Conservation (phyloP, 2,888 invertebrate genomes). For the Parelbella ahira region DNA sequence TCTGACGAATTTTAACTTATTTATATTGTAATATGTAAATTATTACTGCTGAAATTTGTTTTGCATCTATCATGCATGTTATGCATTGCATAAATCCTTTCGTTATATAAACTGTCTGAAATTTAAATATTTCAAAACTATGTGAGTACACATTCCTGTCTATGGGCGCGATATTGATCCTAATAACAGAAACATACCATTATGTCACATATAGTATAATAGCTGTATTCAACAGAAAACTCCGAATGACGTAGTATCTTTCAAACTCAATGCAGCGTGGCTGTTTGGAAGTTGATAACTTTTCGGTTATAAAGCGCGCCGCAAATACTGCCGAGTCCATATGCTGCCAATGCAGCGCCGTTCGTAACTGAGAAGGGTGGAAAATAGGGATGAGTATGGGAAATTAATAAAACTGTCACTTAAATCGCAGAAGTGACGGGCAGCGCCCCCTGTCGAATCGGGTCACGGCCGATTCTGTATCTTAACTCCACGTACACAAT, state of each 20-base stretch:
- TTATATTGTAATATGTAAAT: no score
- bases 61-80: no score
- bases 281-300: slow-evolving; percentile 37
- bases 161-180: no score
- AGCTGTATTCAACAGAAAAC: no score
- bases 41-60: no score
- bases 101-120: no score
- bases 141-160: no score
- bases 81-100: no score
- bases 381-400: slow-evolving; percentile 75
- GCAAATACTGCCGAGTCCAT: slow-evolving; percentile 56
- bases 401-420: slow-evolving; percentile 90
- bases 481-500: slow-evolving; percentile 40
- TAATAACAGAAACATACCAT: no score
- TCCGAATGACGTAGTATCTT: slow-evolving; percentile 2
- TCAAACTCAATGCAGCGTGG: slow-evolving; percentile 16
- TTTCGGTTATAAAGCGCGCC: slow-evolving; percentile 37
- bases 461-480: slow-evolving; percentile 44
- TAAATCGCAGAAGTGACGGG: slow-evolving; percentile 77
- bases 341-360: slow-evolving; percentile 66
- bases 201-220: no score
- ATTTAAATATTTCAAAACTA: no score
- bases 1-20: no score
- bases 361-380: slow-evolving; percentile 66
- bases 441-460: slow-evolving; percentile 53